These are phyloP conservation scores for Ataeniobius toweri DNA, from an alignment of 2,797 vertebrate species.

Conservation along the genomic window DNA sequence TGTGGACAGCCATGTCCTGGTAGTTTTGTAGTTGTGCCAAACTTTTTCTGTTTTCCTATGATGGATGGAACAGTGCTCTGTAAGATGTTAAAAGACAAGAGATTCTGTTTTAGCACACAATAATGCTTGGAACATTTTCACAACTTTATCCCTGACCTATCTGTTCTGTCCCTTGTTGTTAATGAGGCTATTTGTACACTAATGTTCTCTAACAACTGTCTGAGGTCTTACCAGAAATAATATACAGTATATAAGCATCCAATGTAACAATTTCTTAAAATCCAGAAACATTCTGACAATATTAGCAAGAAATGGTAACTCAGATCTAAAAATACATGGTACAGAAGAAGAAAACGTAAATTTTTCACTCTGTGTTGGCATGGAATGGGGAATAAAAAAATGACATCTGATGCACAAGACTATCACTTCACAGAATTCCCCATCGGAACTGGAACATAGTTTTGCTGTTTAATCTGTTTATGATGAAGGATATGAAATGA, in stretches of 20 bases:
- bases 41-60: too few relatives aligned
- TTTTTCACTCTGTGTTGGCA: conserved; percentile 1
- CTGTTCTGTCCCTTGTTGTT: background rate
- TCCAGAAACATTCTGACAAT: background rate
- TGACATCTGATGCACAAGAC: background rate
- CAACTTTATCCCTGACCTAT: background rate
- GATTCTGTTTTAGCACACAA: background rate
- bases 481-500: conserved; percentile 29
- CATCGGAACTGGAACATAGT: conserved; percentile 41
- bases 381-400: background rate
- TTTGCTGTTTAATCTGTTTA: conserved; percentile 40
- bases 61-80: too few relatives aligned
- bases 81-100: background rate
- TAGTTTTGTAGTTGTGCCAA: too few relatives aligned
- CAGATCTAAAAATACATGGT: background rate
- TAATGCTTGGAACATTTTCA: background rate
- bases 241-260: too few relatives aligned
- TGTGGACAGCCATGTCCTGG: too few relatives aligned
- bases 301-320: background rate
- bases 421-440: conserved; percentile 7
- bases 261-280: too few relatives aligned
- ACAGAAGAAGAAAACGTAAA: background rate
- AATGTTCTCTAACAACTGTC: background rate
- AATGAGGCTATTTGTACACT: background rate
- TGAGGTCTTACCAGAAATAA: background rate